Evolutionary conservation across 2,888 invertebrate species (phyloP), one percentile per base, ranked within the genome.

Genomic region (Adineta ricciae): DNA sequence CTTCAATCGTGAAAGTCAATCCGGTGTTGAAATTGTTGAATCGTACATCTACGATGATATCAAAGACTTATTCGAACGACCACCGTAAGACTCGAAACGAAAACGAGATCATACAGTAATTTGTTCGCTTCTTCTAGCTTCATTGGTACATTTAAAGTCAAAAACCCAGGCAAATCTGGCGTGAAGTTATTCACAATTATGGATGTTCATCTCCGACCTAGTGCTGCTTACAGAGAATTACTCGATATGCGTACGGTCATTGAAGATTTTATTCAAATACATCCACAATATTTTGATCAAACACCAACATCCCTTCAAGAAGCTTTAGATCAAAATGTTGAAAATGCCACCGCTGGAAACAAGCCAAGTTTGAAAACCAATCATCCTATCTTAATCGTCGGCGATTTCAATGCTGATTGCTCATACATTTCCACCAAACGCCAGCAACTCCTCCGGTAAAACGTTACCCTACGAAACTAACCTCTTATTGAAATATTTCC

Each of bases 301-400:
- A 41, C 38, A 41, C 24, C 24, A 78, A 78, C 41, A 78, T 41
- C 73, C 8, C 11, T 27, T 3, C 11, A 11, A 11, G 41, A 41
- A 24, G 41, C 41, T 24, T 41, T 78, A 41, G 38, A 78, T 24
- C 41, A 41, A 32, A 78, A 41, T 78, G 78, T 41, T n/a, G 19
- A 41, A 3, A 19, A 38, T 41, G 41, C 78, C 19, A 78, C 78
- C n/a, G n/a, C 41, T n/a, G 14, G 2, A 11, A n/a, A 78, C 41
- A 78, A 78, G n/a, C 78, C 78, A 78, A 78, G 78, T 78, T 78
- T 78, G n/a, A 78, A 78, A 78, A 41, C 41, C 0, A 41, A 78
- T 78, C 78, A 78, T 41, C n/a, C 78, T 38, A 41, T 41, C n/a
- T 41, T 78, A 41, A 38, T 78, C 11, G 41, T 78, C 41, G 78